phyloP scores from a whole-genome alignment of 1,140 invertebrate species.

The Ceratina japonica region DNA sequence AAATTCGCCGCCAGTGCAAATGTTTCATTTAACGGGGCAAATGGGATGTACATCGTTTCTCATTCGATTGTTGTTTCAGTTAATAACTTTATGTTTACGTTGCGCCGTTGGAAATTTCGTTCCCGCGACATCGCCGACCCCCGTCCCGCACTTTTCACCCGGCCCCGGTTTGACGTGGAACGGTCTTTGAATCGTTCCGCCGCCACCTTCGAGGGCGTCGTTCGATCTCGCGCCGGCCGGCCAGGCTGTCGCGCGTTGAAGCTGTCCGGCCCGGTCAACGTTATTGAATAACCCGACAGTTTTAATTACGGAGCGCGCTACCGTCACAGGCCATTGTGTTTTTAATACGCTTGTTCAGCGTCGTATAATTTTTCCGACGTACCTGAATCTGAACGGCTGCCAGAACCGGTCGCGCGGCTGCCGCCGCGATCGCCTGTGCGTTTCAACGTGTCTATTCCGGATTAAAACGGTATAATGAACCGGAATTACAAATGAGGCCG shows the following conservation, averaged over 20 bases:
- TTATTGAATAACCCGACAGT: slow-evolving; percentile 23
- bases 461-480: slow-evolving; percentile 5
- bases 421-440: not conserved
- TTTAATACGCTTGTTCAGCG: slow-evolving; percentile 11
- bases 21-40: slow-evolving; percentile 35
- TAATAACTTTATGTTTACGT: slow-evolving; percentile 42
- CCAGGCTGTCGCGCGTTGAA: not conserved
- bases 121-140: not conserved
- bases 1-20: slow-evolving; percentile 46
- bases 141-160: slow-evolving; percentile 4
- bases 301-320: slow-evolving; percentile 14
- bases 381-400: not conserved
- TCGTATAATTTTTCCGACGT: not conserved
- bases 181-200: not conserved
- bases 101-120: slow-evolving; percentile 6
- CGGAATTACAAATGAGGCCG: not conserved
- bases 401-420: not conserved
- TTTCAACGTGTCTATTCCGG: slow-evolving; percentile 19
- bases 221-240: not conserved
- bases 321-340: slow-evolving; percentile 2
- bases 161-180: slow-evolving; percentile 7
- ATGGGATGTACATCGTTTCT: slow-evolving; percentile 41
- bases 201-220: not conserved
- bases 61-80: slow-evolving; percentile 35
- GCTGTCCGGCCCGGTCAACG: slow-evolving; percentile 1